Conservation (phyloP, 2,113 vertebrate genomes). For the Rhinopithecus roxellana region DNA sequence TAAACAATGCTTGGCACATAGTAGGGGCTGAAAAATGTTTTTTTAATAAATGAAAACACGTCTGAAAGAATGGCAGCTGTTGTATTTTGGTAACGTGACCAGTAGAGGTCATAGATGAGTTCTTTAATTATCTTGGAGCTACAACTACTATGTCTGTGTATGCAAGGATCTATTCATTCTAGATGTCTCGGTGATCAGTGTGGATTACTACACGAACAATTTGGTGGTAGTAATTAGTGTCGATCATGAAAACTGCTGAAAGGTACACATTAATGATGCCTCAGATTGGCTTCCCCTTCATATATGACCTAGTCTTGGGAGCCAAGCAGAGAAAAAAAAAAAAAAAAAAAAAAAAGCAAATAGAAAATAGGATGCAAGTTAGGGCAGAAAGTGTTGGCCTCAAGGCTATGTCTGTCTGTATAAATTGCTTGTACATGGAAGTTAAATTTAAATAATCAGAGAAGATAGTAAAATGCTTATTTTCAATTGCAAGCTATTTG, state of each 20-base stretch:
- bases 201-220: neutral
- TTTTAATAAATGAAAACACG: neutral
- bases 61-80: neutral
- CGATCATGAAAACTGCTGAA: neutral
- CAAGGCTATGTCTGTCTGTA: neutral
- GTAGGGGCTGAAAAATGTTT: neutral
- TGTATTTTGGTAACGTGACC: constrained; percentile 64
- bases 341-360: neutral
- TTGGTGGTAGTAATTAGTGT: neutral
- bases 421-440: constrained; percentile 20
- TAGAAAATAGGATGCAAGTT: neutral
- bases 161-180: neutral
- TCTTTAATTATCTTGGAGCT: neutral
- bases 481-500: neutral
- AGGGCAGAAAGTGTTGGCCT: neutral
- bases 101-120: constrained; percentile 81
- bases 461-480: neutral
- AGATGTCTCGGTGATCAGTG: neutral
- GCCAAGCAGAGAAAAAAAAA: neutral
- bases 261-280: neutral
- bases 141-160: neutral
- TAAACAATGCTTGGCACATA: neutral
- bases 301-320: neutral
- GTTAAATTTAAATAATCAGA: constrained; percentile 4
- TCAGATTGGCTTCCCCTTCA: neutral